Percentiles rank a stretch among this genome's conserved stretches.
phyloP scores from a whole-genome alignment of 2,113 vertebrate species.

The Noturus placidus region DNA sequence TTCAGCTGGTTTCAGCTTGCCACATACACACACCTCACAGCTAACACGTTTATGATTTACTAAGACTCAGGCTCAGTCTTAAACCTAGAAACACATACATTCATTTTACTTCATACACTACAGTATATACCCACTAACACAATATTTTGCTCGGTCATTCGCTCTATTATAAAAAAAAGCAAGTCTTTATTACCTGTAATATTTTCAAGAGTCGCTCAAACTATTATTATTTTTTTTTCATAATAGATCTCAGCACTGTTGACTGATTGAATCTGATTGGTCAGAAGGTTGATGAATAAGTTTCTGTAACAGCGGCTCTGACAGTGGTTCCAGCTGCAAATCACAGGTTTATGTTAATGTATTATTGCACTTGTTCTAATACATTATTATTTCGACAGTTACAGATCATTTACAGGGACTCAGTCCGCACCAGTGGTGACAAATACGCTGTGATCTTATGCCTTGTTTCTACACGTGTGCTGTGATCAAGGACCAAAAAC shows the following conservation, averaged over 20 bases:
- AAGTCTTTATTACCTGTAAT: neutral
- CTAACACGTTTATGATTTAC: neutral
- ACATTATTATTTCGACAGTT: neutral
- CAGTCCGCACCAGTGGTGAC: neutral
- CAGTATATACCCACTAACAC: neutral
- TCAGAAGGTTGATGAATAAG: neutral
- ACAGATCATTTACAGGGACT: neutral
- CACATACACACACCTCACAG: neutral
- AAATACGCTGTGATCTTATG: neutral
- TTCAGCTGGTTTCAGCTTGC: neutral
- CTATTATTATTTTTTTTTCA: neutral
- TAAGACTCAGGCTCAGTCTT: neutral
- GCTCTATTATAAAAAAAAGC: neutral
- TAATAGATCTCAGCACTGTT: neutral
- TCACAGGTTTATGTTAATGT: neutral
- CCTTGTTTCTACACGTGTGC: neutral
- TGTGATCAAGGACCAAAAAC: neutral
- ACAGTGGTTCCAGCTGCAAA: neutral
- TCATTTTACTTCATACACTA: neutral
- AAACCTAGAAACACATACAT: neutral
- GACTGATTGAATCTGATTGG: neutral
- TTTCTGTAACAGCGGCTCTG: neutral
- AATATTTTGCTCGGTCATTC: neutral
- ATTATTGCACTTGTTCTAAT: neutral
- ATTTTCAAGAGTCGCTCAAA: neutral